Conservation (phyloP, 30 jellyfish, hydroid and myxozoan species). For the Phacellophora camtschatica region DNA sequence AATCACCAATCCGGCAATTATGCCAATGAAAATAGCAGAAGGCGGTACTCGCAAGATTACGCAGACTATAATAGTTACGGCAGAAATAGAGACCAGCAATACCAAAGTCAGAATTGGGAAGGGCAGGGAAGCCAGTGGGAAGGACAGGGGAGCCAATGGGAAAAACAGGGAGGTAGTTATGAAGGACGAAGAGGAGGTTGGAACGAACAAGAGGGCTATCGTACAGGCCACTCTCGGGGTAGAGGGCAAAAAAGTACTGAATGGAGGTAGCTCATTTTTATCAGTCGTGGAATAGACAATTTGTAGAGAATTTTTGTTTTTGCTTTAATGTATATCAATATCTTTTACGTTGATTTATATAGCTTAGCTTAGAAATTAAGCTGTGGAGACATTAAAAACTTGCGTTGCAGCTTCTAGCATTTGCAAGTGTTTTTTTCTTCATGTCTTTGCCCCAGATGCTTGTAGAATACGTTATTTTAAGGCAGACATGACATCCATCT, state of each 20-base stretch:
- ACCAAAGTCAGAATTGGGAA: slow-evolving; percentile 14
- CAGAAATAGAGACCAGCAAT: not conserved
- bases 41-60: slow-evolving; percentile 12
- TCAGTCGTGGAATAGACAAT: not conserved
- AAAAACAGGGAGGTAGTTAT: not conserved
- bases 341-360: too few relatives aligned
- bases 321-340: not conserved
- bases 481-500: too few relatives aligned
- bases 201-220: not conserved
- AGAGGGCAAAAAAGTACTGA: slow-evolving; percentile 26
- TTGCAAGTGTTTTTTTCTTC: too few relatives aligned
- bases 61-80: not conserved
- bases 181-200: too few relatives aligned
- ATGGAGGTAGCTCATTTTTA: slow-evolving; percentile 18
- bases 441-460: too few relatives aligned
- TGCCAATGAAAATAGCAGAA: not conserved
- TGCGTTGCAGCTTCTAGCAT: too few relatives aligned
- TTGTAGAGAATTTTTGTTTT: not conserved
- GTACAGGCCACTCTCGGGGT: not conserved
- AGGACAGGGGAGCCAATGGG: not conserved
- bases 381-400: too few relatives aligned
- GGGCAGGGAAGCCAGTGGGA: slow-evolving; percentile 12
- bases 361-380: too few relatives aligned
- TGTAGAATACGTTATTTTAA: too few relatives aligned
- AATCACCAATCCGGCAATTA: too few relatives aligned